Percentiles rank a stretch among this genome's conserved stretches.
Evolutionary conservation across 2,888 invertebrate genomes (phyloP).

Genomic region (Drosophila nigritarsus): DNA sequence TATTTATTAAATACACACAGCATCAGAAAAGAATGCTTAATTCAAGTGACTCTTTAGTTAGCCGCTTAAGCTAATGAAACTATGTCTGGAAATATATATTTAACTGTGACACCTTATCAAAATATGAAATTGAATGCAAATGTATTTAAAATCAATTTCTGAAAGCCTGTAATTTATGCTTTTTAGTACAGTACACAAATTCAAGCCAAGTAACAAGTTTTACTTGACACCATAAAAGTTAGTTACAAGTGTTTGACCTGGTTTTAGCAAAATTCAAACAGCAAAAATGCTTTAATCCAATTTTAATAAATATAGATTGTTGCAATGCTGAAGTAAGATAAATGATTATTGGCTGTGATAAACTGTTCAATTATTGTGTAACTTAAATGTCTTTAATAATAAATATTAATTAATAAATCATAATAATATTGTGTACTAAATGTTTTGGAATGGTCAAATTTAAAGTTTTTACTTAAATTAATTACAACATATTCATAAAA

Average conservation of each 20-base stretch:
- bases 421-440: not conserved
- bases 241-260: not conserved
- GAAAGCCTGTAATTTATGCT: constrained; percentile 4
- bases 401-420: not conserved
- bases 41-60: not conserved
- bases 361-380: not conserved
- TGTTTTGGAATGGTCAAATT: not conserved
- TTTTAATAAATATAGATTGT: not conserved
- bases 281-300: not conserved
- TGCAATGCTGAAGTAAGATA: not conserved
- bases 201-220: not conserved
- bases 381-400: not conserved
- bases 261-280: not conserved
- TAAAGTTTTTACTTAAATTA: not conserved
- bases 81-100: not conserved
- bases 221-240: constrained; percentile 1
- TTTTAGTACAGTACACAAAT: not conserved
- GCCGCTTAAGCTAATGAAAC: constrained; percentile 3
- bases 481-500: not conserved
- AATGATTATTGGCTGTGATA: not conserved
- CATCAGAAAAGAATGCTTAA: not conserved
- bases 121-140: not conserved
- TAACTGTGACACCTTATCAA: not conserved
- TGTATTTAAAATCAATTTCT: constrained; percentile 3
- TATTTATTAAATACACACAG: not conserved